Base-by-base conservation (phyloP, 2,888 invertebrate genomes). In the Clitarchus hookeri region DNA sequence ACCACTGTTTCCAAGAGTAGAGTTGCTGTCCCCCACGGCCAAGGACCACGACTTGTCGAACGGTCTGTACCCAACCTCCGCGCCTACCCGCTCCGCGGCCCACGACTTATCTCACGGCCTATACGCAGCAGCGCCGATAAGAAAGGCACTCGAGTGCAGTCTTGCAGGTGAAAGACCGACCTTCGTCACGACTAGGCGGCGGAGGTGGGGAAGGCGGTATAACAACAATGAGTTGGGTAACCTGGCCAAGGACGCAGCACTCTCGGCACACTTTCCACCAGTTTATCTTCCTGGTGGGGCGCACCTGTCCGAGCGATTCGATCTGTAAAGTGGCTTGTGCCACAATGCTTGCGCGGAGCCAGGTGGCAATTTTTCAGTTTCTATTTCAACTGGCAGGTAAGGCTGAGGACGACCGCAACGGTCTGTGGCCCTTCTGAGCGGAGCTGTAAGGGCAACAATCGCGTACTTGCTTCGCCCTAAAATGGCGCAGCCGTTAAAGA, bases 161-260 rank as follows among this genome's bases (percentile, higher is more conserved):
- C 6, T 8, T 12, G 65, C 65, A 65, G 65, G 65, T 65, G 65
- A 65, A 65, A 65, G 65, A 65, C 65, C 65, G 65, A 23, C 65
- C 65, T 65, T 13, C 65, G 65, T 23, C 19, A 23, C 65, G 65
- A 65, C 65, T 65, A 65, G 65, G 16, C 65, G 65, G 65, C 6
- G 65, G 23, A 6, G 65, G 19, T 65, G 19, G 6, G 19, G 65
- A 16, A 16, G 65, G 65, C 6, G 16, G 65, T 13, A 65, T 16
- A 65, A 65, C 65, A 65, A 65, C 65, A 65, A 65, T 65, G 65
- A 65, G 65, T 65, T 65, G 65, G 65, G 19, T 65, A 65, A 65
- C 65, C 65, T 65, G 65, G 65, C 65, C 65, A 65, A 65, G 65
- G 65, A 13, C 65, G 16, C 65, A 12, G 65, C 65, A 6, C 65